Base-by-base conservation (phyloP, 2,797 vertebrate species). In the Hyperoplus lanceolatus region DNA sequence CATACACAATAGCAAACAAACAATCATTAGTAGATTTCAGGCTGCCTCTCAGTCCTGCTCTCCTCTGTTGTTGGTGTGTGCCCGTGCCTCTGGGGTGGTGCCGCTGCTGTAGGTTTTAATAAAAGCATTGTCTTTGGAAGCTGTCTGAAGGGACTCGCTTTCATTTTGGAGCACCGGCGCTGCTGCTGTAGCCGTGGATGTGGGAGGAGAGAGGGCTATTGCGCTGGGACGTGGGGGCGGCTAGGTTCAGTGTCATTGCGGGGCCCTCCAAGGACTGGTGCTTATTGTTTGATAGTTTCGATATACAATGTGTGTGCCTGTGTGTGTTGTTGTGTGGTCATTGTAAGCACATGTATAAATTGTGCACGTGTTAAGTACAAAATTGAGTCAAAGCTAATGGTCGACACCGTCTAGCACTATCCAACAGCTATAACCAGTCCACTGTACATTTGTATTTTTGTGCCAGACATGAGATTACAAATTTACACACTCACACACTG, bases 211-310 rank as follows among this genome's bases (percentile, higher is more conserved):
- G 80, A 92, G 87, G 91, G 87, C 86, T 91, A 94, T 92, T 94
- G 93, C 86, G 87, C 80, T 90, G 93, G 93, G 92, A 93, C 82
- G 66, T 73, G 89, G 92, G 88, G 91, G 92, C 91, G 87, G 85
- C 81, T 70, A 76, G 90, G 92, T 93, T 93, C 92, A 93, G 86
- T 93, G 94, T 94, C 94, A 94, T 83, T 88, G 91, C 48, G 36
- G 81, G 80, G 77, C 85, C 87, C 93, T 91, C 91, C 78, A 80
- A 91, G 94, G 91, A 91, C 83, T 60, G 65, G 80, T 82, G 90
- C 92, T 93, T 94, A 95, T 95, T 95, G 94, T 95, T 95, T 95
- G 92, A 96, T 95, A 88, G 92, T 93, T 95, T 95, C 93, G 94
- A 93, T 93, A 94, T 94, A 93, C 88, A 89, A 84, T 82, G 70